Evolutionary conservation across 2,797 vertebrate species (phyloP), one percentile per base, ranked within the genome.

Genomic region (Peromyscus melanophrys): DNA sequence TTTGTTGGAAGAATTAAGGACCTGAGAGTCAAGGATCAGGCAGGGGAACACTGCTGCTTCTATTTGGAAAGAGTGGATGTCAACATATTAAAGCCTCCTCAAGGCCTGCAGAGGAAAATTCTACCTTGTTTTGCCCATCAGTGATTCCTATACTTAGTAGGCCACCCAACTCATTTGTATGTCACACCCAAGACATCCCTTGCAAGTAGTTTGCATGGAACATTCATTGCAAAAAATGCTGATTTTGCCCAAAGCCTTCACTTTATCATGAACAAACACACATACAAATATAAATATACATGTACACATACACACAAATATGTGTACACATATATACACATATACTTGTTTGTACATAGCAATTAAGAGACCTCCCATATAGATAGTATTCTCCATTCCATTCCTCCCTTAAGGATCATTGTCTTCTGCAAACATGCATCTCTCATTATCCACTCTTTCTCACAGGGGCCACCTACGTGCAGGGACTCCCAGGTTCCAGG

Each of bases 401-500:
- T 34, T 37, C 40, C 81, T 84, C 49, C 43, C 40, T 43, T 81
- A 5, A 75, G 37, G 75, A 7, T 2, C 6, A 11, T 27, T 12
- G 11, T 78, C 34, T 85, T 37, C 8, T 34, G 4, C 4, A 81
- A 80, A 40, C 40, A 83, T 4, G 9, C 0, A 9, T 37, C 29
- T 31, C 25, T 76, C 9, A 6, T 8, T 17, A 21, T 27, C 6
- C 12, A 94, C 37, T 88, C 19, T 27, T 29, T 43, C n/a, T 40
- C 34, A 17, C 0, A 40, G 23, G 6, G 23, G 14, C 34, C 61
- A 63, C 1, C 3, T 8, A 0, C 4, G 4, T 11, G 0, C 52
- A 67, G 34, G 52, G 69, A 14, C 34, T 55, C 7, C 7, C 5
- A 4, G 46, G 14, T 23, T n/a, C 37, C 87, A 25, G 1, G n/a